Conservation (phyloP, 2,797 vertebrate genomes). For the Galaxias olidus region DNA sequence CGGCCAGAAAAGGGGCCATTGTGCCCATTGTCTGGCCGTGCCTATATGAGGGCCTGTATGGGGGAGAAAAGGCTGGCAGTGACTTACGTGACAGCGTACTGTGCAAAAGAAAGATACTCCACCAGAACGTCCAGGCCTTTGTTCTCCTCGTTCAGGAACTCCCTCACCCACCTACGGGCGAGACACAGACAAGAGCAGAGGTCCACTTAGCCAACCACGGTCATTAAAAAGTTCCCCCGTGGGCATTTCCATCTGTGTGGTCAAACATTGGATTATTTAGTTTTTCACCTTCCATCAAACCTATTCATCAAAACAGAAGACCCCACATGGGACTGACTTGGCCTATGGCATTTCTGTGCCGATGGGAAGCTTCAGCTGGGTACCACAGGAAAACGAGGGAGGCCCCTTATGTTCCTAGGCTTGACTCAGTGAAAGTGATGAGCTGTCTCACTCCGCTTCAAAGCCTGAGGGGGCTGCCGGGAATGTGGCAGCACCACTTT, state of each 20-base stretch:
- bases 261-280: too few relatives aligned
- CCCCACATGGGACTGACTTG: too few relatives aligned
- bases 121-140: conserved; percentile 96
- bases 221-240: not conserved
- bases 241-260: too few relatives aligned
- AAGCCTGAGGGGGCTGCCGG: conserved; percentile 27
- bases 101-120: conserved; percentile 97
- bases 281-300: too few relatives aligned
- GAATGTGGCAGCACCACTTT: conserved; percentile 20
- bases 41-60: not conserved
- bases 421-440: conserved; percentile 16
- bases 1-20: conserved; percentile 63
- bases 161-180: conserved; percentile 90
- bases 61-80: conserved; percentile 25
- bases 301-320: too few relatives aligned
- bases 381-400: too few relatives aligned
- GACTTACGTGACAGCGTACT: conserved; percentile 98
- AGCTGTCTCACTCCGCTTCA: conserved; percentile 39
- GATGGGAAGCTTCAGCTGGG: too few relatives aligned
- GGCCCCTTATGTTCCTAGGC: too few relatives aligned
- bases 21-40: conserved; percentile 47
- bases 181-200: not conserved
- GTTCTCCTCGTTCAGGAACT: conserved; percentile 98
- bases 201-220: not conserved
- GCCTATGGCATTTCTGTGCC: too few relatives aligned